These are phyloP conservation scores for Coturnix japonica DNA, from an alignment of 2,113 vertebrate species.

Conservation along the genomic window DNA sequence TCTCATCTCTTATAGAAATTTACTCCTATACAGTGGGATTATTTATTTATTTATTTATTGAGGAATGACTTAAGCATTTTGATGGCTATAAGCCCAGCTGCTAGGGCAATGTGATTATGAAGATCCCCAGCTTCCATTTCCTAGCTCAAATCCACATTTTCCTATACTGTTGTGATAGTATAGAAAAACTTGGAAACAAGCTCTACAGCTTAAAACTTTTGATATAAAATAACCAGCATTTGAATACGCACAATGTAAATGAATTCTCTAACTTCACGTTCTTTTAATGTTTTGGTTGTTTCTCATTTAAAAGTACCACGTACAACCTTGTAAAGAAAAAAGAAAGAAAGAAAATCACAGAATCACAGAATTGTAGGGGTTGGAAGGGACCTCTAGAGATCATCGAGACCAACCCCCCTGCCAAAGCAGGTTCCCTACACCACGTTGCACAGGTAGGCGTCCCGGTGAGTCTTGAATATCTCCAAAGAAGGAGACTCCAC, in stretches of 20 bases:
- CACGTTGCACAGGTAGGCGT: too few species aligned
- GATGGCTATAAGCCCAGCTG: background rate
- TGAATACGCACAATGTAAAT: background rate
- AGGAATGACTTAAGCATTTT: background rate
- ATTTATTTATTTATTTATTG: too few species aligned
- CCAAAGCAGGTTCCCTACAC: too few species aligned
- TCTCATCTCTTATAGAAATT: background rate
- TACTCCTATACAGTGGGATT: background rate
- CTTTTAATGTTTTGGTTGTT: background rate
- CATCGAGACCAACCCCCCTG: too few species aligned
- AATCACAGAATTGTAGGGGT: too few species aligned
- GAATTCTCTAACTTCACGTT: background rate
- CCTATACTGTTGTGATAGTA: background rate
- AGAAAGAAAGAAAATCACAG: too few species aligned
- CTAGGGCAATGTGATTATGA: background rate
- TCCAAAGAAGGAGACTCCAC: too few species aligned
- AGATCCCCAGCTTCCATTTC: background rate
- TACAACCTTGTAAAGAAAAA: background rate
- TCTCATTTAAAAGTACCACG: background rate
- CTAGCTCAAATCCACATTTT: background rate
- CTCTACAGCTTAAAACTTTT: background rate
- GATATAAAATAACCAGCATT: background rate
- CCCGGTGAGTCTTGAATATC: too few species aligned
- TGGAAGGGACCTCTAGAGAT: too few species aligned
- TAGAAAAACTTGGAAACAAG: background rate